phyloP scores from a whole-genome alignment of 1,140 invertebrate species.

The Probaryconus sp. region DNA sequence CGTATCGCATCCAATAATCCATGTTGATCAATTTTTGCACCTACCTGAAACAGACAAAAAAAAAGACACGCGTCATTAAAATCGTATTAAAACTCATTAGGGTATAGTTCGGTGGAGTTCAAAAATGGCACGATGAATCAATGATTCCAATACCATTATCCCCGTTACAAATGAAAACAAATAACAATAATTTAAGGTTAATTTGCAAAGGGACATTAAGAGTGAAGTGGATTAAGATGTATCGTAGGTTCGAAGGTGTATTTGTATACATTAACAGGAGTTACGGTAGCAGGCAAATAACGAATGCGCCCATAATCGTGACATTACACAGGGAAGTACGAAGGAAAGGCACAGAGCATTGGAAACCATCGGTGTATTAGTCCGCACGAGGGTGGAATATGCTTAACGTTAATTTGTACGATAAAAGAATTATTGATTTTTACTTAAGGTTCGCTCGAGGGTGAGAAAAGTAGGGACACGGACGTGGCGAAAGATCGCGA shows the following conservation, averaged over 20 bases:
- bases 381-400: slow-evolving; percentile 72
- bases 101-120: too few species aligned
- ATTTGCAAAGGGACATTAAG: slow-evolving; percentile 6
- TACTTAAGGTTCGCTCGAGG: slow-evolving; percentile 73
- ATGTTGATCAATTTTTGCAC: too few species aligned
- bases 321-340: slow-evolving; percentile 38
- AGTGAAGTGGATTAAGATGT: slow-evolving; percentile 51
- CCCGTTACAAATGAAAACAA: slow-evolving; percentile 40
- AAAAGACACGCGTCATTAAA: background rate
- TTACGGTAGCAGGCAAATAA: slow-evolving; percentile 52
- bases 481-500: slow-evolving; percentile 34
- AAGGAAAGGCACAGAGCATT: slow-evolving; percentile 37
- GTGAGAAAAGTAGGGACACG: slow-evolving; percentile 61
- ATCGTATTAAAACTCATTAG: too few species aligned
- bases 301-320: slow-evolving; percentile 58
- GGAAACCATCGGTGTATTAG: slow-evolving; percentile 50
- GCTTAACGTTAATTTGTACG: slow-evolving; percentile 76
- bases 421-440: slow-evolving; percentile 78
- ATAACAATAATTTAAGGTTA: slow-evolving; percentile 49
- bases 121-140: slow-evolving; percentile 18
- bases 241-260: slow-evolving; percentile 44
- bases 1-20: too few species aligned
- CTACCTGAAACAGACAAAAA: slow-evolving; percentile 36
- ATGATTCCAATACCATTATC: slow-evolving; percentile 23
- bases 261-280: slow-evolving; percentile 58